Base-by-base conservation (phyloP, 2,113 vertebrate genomes). In the Macaca nemestrina region DNA sequence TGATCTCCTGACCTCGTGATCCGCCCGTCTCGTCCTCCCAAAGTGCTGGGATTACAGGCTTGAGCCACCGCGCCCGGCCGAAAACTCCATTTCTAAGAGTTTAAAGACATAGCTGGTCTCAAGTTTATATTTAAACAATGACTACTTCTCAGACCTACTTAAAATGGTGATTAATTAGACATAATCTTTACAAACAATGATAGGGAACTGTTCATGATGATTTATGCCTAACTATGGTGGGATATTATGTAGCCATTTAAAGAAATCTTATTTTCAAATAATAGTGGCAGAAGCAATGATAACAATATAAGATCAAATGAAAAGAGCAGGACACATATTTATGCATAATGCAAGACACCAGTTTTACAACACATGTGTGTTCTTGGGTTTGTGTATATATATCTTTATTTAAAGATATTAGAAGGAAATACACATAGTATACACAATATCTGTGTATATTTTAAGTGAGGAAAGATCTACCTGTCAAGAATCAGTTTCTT, bases 401-500 rank as follows among this genome's bases (percentile, higher is more conserved):
- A 35, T 70, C 30, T 61, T 90, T 43, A 70, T 61, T 82, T 67
- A 90, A 85, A 94, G 73, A 22, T 61, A 57, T 38, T 85, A 86
- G 73, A 79, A 82, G 80, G 59, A 96, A 73, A 78, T 35, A 93
- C 5, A 64, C 5, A 7, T 1, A 13, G 48, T 32, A 0, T 45
- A 87, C 18, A 80, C n/a, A 86, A 35, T 43, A 8, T 81, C 48
- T 52, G 17, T 40, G 22, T 50, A n/a, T 38, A 20, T 43, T 76
- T 90, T 73, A 84, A 81, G 32, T 57, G 6, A 25, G 22, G 16
- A 8, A 35, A 67, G 52, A 85, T 27, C 8, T 61, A 57, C 61
- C 64, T 67, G 80, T 88, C 40, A 90, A 88, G 22, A 94, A 82
- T 72, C 61, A 59, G 40, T 64, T 23, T 75, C 90, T 86, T 96